Percentiles rank a stretch among this genome's conserved stretches.
Evolutionary conservation across 2,113 vertebrate species (phyloP).

Genomic region (Neolamprologus sp.): DNA sequence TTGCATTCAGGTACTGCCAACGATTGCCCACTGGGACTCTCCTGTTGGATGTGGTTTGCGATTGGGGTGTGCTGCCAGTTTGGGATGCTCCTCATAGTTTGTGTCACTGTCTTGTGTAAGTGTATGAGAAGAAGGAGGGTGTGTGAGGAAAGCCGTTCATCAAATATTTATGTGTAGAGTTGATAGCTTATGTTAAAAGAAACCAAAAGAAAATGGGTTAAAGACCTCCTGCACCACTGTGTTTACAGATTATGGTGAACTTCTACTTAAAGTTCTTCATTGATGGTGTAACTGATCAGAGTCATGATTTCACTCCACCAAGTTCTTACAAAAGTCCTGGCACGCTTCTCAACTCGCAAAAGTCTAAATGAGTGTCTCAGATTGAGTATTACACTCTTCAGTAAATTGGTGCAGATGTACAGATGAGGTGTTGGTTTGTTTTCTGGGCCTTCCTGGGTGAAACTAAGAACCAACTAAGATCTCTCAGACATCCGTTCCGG

Average conservation of each 20-base stretch:
- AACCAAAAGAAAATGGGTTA: background rate
- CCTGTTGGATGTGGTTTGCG: slow-evolving; percentile 55
- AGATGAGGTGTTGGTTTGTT: background rate
- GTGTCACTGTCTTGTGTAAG: background rate
- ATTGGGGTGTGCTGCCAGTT: slow-evolving; percentile 6
- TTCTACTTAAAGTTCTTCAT: background rate
- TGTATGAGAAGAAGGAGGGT: slow-evolving; percentile 48
- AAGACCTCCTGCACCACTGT: accelerated
- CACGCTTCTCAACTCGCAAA: slow-evolving; percentile 43
- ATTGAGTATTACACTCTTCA: accelerated
- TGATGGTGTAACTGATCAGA: background rate
- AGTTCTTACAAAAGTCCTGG: slow-evolving; percentile 41
- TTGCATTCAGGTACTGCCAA: background rate
- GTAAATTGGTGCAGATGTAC: background rate
- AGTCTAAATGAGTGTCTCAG: accelerated
- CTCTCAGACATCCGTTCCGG: background rate
- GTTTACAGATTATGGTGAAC: background rate
- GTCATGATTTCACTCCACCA: background rate
- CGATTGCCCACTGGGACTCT: background rate
- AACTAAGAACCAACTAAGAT: background rate
- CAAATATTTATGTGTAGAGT: background rate
- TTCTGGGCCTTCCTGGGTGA: background rate
- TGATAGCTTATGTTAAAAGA: background rate
- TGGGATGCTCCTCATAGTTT: slow-evolving; percentile 23
- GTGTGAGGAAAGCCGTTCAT: background rate